phyloP scores from a whole-genome alignment of 2,888 invertebrate species.

The Meteorus colon region DNA sequence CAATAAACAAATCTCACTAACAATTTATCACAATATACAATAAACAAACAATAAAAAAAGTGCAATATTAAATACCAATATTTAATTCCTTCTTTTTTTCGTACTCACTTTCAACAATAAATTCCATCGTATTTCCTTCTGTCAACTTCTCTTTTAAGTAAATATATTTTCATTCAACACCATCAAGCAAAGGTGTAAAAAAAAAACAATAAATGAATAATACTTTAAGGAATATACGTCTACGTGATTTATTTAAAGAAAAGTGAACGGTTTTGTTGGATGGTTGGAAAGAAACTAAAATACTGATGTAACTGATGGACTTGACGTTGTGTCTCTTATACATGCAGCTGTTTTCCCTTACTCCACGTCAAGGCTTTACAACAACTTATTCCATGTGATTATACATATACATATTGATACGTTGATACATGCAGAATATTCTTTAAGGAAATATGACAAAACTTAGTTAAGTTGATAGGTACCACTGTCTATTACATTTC shows the following conservation, averaged over 20 bases:
- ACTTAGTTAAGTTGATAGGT: neutral
- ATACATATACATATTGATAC: neutral
- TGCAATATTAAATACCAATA: neutral
- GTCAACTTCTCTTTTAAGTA: neutral
- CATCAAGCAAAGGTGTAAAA: neutral
- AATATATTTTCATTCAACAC: neutral
- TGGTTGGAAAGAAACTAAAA: conserved; percentile 34
- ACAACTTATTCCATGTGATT: neutral
- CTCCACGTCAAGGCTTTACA: neutral
- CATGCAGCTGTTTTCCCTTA: conserved; percentile 26
- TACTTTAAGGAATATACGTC: neutral
- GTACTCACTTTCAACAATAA: conserved; percentile 39
- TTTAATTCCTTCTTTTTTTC: neutral
- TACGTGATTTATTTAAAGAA: neutral
- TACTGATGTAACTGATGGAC: conserved; percentile 28
- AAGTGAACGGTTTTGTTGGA: conserved; percentile 9
- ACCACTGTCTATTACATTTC: neutral
- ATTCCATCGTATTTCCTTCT: conserved; percentile 25
- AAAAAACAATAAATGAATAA: neutral
- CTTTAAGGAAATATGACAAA: neutral
- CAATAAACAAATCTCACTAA: no score
- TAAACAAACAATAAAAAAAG: neutral
- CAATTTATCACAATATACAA: neutral
- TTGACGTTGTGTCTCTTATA: conserved; percentile 35
- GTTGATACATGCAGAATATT: neutral